phyloP scores from a whole-genome alignment of 2,113 vertebrate species.

The Platichthys flesus region DNA sequence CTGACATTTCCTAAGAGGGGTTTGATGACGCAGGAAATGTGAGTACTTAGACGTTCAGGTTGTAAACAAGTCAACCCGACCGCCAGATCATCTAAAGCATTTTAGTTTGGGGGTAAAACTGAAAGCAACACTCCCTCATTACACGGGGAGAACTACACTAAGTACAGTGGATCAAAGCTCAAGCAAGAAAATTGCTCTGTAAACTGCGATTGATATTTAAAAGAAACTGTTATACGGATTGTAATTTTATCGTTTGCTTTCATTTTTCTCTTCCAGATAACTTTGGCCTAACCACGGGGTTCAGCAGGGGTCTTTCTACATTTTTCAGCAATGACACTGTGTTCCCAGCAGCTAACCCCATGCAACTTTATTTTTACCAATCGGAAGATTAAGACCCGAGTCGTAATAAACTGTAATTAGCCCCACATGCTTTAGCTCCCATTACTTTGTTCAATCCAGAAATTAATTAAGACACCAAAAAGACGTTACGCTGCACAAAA shows the following conservation, averaged over 20 bases:
- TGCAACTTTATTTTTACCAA: background rate
- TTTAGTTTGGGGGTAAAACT: background rate
- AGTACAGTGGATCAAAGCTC: background rate
- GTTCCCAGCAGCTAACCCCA: background rate
- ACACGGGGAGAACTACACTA: background rate
- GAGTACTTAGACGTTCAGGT: background rate
- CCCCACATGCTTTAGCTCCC: background rate
- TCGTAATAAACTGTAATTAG: background rate
- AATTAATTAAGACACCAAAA: background rate
- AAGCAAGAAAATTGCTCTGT: background rate
- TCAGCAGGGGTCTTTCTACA: background rate
- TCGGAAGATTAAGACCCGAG: background rate
- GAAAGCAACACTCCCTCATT: background rate
- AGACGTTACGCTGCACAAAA: background rate
- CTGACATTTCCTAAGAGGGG: background rate
- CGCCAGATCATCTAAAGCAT: background rate
- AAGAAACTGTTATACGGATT: background rate
- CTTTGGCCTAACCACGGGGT: background rate
- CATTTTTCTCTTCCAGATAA: background rate
- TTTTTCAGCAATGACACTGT: background rate
- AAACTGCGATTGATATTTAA: background rate
- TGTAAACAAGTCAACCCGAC: slow-evolving; percentile 8
- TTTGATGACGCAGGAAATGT: background rate
- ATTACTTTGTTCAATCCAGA: background rate
- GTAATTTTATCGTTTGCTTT: background rate